Conservation (phyloP, 2,797 vertebrate genomes). For the Rhadinocentrus ornatus region DNA sequence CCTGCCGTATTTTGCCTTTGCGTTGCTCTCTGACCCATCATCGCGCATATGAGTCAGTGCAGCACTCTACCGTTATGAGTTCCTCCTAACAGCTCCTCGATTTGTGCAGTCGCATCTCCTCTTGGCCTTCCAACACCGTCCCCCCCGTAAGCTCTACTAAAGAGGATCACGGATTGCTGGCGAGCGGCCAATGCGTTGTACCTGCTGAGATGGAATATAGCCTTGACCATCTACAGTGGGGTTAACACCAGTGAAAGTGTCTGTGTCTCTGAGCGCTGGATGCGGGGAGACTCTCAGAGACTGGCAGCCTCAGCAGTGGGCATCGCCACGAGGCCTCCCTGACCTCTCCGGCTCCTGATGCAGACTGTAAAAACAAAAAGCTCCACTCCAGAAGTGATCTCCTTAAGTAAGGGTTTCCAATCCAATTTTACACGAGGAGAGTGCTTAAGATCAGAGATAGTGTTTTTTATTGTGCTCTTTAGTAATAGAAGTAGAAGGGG, state of each 20-base stretch:
- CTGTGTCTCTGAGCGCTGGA: constrained; percentile 5
- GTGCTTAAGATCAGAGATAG: constrained; percentile 75
- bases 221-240: constrained; percentile 41
- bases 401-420: constrained; percentile 78
- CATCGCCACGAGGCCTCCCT: constrained; percentile 23
- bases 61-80: constrained; percentile 74
- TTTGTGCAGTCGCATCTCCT: constrained; percentile 61
- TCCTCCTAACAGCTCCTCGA: constrained; percentile 65
- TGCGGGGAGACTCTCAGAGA: constrained; percentile 19
- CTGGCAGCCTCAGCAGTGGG: constrained; percentile 42
- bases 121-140: constrained; percentile 53
- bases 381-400: constrained; percentile 68
- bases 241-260: constrained; percentile 42
- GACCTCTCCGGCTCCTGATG: constrained; percentile 54
- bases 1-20: constrained; percentile 64
- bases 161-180: constrained; percentile 68
- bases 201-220: constrained; percentile 67
- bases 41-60: constrained; percentile 48
- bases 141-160: constrained; percentile 45
- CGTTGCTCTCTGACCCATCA: constrained; percentile 62
- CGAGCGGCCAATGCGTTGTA: constrained; percentile 58
- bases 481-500: constrained; percentile 70
- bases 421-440: constrained; percentile 75
- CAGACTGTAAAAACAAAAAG: constrained; percentile 67
- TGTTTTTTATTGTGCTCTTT: constrained; percentile 73